Evolutionary conservation across 2,888 invertebrate species (phyloP).

Genomic region (Lepeophtheirus nordmannii): DNA sequence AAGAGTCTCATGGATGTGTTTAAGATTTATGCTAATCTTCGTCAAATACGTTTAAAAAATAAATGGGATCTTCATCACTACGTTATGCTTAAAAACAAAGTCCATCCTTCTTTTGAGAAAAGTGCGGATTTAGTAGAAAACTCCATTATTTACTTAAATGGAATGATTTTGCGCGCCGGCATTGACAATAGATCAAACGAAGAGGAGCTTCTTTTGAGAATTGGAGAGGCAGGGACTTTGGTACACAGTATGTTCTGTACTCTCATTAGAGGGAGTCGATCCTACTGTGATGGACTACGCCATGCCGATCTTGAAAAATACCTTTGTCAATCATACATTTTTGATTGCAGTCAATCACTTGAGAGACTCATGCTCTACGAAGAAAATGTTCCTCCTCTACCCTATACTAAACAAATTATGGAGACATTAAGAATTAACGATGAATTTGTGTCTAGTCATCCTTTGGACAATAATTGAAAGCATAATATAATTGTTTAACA

Average conservation of each 20-base stretch:
- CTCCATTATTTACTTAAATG: background rate
- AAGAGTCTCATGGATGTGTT: background rate
- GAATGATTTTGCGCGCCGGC: background rate
- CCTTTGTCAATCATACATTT: too few relatives aligned
- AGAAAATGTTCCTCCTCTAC: too few relatives aligned
- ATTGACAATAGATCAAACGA: background rate
- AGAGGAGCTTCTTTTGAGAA: constrained; percentile 3
- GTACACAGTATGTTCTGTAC: background rate
- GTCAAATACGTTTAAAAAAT: background rate
- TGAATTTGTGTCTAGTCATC: too few relatives aligned
- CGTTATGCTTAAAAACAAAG: background rate
- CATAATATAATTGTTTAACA: too few relatives aligned
- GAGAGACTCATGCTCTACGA: too few relatives aligned
- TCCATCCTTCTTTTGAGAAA: constrained; percentile 1
- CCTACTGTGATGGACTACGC: background rate
- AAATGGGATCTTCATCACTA: background rate
- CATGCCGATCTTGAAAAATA: constrained; percentile 2
- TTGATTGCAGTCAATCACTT: too few relatives aligned
- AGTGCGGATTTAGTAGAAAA: constrained; percentile 1
- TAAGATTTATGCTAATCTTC: background rate
- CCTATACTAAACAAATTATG: too few relatives aligned
- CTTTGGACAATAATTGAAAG: too few relatives aligned
- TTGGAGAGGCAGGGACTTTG: background rate
- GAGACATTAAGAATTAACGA: too few relatives aligned
- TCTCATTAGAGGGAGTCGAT: constrained; percentile 1